Conservation (phyloP, 2,113 vertebrate species). For the Syrrhaptes paradoxus region DNA sequence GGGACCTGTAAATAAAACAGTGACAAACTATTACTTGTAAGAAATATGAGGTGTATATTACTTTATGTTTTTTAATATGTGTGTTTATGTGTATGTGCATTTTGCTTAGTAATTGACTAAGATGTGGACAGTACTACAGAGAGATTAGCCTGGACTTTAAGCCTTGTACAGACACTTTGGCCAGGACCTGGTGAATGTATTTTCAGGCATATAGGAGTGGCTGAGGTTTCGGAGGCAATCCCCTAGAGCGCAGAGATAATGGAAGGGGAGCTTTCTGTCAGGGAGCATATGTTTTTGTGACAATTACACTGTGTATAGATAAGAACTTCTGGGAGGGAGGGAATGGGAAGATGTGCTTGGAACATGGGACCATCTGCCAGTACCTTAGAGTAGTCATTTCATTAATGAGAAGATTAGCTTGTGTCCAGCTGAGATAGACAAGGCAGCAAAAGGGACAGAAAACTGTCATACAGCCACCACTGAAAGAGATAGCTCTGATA, state of each 20-base stretch:
- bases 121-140: neutral
- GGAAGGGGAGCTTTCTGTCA: constrained; percentile 57
- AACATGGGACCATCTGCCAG: constrained; percentile 54
- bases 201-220: neutral
- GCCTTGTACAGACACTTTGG: neutral
- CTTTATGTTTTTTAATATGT: neutral
- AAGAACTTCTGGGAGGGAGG: constrained; percentile 58
- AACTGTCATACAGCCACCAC: neutral
- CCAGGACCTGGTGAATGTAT: neutral
- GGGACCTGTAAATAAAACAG: neutral
- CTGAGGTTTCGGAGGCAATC: neutral
- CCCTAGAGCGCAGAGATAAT: constrained; percentile 37
- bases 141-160: neutral
- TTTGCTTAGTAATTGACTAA: neutral
- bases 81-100: neutral
- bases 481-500: neutral
- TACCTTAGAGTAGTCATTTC: constrained; percentile 46
- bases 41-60: neutral
- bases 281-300: constrained; percentile 63
- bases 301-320: constrained; percentile 49
- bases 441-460: neutral
- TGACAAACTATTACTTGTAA: neutral
- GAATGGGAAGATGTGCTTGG: constrained; percentile 32
- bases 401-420: constrained; percentile 43
- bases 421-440: constrained; percentile 12